Evolutionary conservation across 2,888 invertebrate genomes (phyloP).

Genomic region (Yponomeuta malinellus): DNA sequence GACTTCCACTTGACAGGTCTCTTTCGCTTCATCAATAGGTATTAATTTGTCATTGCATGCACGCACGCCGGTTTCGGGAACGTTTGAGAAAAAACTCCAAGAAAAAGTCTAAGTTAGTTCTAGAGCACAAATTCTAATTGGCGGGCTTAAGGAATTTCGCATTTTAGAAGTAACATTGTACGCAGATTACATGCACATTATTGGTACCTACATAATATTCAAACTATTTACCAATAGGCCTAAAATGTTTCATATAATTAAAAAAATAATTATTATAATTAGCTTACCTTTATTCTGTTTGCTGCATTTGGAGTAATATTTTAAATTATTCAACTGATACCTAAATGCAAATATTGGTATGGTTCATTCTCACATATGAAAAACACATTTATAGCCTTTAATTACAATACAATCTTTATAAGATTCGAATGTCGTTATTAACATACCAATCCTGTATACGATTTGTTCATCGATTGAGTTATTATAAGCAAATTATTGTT

Average conservation of each 20-base stretch:
- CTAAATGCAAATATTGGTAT: background rate
- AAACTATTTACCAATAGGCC: too few species aligned
- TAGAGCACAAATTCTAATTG: too few species aligned
- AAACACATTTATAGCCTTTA: background rate
- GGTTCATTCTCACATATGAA: background rate
- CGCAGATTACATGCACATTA: too few species aligned
- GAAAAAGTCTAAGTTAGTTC: too few species aligned
- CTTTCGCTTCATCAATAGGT: too few species aligned
- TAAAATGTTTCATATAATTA: background rate
- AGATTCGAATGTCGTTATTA: background rate
- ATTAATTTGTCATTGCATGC: too few species aligned
- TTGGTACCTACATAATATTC: too few species aligned
- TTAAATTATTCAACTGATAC: background rate
- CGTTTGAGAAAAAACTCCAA: too few species aligned
- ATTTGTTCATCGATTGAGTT: constrained; percentile 12
- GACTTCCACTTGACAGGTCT: too few species aligned
- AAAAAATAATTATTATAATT: background rate
- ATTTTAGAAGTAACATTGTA: too few species aligned
- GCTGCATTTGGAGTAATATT: background rate
- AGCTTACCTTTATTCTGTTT: background rate
- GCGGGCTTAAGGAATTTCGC: too few species aligned
- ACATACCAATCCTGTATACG: background rate
- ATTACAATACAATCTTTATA: background rate
- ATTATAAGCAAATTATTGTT: constrained; percentile 13
- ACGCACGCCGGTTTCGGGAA: too few species aligned